These are phyloP conservation scores for Garrulus glandarius DNA, from an alignment of 2,797 vertebrate species.

Conservation along the genomic window DNA sequence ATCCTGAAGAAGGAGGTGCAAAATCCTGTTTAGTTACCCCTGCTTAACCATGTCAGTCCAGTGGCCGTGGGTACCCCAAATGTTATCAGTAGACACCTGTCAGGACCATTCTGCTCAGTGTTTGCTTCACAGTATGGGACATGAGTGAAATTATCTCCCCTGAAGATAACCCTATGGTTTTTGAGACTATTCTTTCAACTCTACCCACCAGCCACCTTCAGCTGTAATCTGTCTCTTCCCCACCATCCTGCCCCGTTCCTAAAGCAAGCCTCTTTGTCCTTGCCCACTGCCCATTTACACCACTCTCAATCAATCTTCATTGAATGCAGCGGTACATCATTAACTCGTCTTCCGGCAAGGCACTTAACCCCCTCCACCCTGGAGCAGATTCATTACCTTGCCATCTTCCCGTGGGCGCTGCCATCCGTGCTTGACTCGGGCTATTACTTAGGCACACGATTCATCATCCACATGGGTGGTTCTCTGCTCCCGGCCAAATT, in stretches of 20 bases:
- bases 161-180: background rate
- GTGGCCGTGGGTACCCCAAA: background rate
- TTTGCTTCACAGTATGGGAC: background rate
- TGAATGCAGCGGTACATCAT: constrained; percentile 64
- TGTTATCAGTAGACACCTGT: background rate
- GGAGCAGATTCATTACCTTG: constrained; percentile 30
- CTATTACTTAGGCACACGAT: background rate
- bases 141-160: background rate
- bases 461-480: constrained; percentile 23
- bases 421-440: background rate
- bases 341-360: constrained; percentile 53
- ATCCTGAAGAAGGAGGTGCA: background rate
- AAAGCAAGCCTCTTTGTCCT: constrained; percentile 55
- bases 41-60: background rate
- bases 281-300: constrained; percentile 27
- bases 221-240: constrained; percentile 24
- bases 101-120: background rate
- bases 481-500: background rate
- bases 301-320: constrained; percentile 51
- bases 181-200: background rate
- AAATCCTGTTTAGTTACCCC: background rate
- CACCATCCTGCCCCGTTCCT: background rate
- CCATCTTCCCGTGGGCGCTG: background rate
- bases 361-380: constrained; percentile 44
- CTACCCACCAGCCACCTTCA: constrained; percentile 14